Percentiles rank a stretch among this genome's conserved stretches.
phyloP scores from a whole-genome alignment of 2,797 vertebrate genomes.

The Fistularia commersonii region DNA sequence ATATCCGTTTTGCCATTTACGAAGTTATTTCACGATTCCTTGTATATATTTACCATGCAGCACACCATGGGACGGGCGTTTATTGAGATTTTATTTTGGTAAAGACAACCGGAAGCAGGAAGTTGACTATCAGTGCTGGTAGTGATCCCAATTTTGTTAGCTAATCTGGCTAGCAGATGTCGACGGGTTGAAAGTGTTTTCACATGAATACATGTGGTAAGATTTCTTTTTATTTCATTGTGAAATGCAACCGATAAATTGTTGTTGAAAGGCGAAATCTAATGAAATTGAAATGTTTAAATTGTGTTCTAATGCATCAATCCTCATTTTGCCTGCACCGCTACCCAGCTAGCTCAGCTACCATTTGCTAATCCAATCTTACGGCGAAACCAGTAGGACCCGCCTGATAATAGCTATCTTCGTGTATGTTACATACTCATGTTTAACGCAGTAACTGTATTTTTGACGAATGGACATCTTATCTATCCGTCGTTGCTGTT shows the following conservation, averaged over 20 bases:
- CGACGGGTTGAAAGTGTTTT: constrained; percentile 47
- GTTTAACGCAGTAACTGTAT: neutral
- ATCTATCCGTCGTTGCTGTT: neutral
- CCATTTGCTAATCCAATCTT: constrained; percentile 46
- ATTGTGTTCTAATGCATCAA: constrained; percentile 28
- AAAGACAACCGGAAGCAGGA: constrained; percentile 28
- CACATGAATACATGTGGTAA: constrained; percentile 69
- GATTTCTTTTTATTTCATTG: constrained; percentile 21
- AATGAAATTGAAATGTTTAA: neutral
- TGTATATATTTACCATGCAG: no score
- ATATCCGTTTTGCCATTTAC: no score
- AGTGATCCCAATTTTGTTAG: constrained; percentile 69
- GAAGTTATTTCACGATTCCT: no score
- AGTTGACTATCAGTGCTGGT: constrained; percentile 18
- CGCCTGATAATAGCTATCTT: constrained; percentile 15
- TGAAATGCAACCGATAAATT: neutral
- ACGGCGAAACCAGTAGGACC: constrained; percentile 29
- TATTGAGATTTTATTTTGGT: constrained; percentile 42
- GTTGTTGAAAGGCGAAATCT: neutral
- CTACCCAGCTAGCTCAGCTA: constrained; percentile 43
- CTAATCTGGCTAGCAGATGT: constrained; percentile 66
- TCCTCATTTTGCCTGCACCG: constrained; percentile 39
- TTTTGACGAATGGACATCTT: neutral
- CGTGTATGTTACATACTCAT: neutral
- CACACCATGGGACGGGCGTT: neutral